Base-by-base conservation (phyloP, 2,797 vertebrate species). In the Cynodonichthys magdalenae region DNA sequence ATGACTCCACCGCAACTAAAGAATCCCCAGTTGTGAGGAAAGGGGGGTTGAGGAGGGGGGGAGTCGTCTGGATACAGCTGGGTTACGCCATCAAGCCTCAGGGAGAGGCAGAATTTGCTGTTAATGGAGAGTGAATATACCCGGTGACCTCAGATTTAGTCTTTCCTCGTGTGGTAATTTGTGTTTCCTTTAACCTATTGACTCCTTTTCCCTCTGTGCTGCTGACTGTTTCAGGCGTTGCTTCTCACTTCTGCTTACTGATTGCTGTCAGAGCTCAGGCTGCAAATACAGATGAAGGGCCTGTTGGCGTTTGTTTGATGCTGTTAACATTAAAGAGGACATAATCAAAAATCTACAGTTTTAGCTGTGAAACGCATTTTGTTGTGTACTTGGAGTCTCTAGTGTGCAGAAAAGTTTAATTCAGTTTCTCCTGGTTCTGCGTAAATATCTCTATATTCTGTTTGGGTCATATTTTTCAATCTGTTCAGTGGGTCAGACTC, bases 71-170 rank as follows among this genome's bases (percentile, higher is more conserved):
- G 29, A 19, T 75, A 28, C 87, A 86, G 89, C 87, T 87, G 88
- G 57, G 75, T 68, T 76, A 69, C 63, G 72, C 59, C 74, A 71
- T 83, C 73, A 17, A 63, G 71, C 81, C 83, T 83, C n/a, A 48
- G 82, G 78, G 87, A 82, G 60, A 58, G n/a, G 50, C 56, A 28
- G 46, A 45, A 72, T 82, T 76, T 64, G 59, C 74, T 69, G 63
- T 80, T 82, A 88, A 88, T 82, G 83, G 81, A 68, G 66, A 80
- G 78, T 18, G 15, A 69, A 28, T 54, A 59, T 17, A 71, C 58
- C 66, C 68, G 58, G 63, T 81, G 82, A 85, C 85, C 83, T 71
- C 71, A 36, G 69, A 79, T 81, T 84, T 79, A 70, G 73, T 86
- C 66, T 70, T 55, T 75, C 58, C 70, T 65, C 59, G 28, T 73